phyloP scores from a whole-genome alignment of 2,888 invertebrate genomes.

The Drosophila paranaensis region DNA sequence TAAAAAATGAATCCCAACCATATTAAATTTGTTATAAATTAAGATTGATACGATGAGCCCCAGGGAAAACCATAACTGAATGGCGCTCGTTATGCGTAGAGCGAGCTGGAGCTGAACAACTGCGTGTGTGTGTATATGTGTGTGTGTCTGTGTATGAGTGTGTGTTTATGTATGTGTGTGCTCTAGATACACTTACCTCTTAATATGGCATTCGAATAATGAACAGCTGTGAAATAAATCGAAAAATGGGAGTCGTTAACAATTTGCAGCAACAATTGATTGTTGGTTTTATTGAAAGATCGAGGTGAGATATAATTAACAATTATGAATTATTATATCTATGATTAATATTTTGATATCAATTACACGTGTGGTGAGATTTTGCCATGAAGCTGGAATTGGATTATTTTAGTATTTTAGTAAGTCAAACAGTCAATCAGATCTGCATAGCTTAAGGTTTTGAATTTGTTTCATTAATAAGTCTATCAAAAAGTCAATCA shows the following conservation, averaged over 20 bases:
- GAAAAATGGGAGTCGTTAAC: slow-evolving; percentile 25
- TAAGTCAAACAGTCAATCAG: neutral
- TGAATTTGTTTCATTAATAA: neutral
- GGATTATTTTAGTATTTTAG: neutral
- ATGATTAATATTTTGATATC: neutral
- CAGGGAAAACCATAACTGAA: slow-evolving; percentile 30
- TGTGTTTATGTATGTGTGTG: too few species aligned
- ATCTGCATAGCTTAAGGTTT: neutral
- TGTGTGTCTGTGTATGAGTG: too few species aligned
- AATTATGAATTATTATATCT: neutral
- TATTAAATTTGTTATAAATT: slow-evolving; percentile 74
- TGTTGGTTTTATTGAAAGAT: slow-evolving; percentile 5
- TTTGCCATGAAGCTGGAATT: neutral
- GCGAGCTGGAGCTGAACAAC: neutral
- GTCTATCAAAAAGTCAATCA: neutral
- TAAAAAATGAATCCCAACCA: slow-evolving; percentile 40
- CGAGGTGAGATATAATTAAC: slow-evolving; percentile 1
- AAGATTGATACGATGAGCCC: slow-evolving; percentile 68
- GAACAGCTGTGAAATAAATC: slow-evolving; percentile 31
- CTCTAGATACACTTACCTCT: slow-evolving; percentile 42
- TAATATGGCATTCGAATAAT: slow-evolving; percentile 7
- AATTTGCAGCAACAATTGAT: slow-evolving; percentile 39
- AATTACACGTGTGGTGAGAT: neutral
- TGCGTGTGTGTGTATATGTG: too few species aligned
- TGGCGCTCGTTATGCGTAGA: slow-evolving; percentile 9